phyloP scores from a whole-genome alignment of 2,888 invertebrate species.

The Eucera pruinosa region DNA sequence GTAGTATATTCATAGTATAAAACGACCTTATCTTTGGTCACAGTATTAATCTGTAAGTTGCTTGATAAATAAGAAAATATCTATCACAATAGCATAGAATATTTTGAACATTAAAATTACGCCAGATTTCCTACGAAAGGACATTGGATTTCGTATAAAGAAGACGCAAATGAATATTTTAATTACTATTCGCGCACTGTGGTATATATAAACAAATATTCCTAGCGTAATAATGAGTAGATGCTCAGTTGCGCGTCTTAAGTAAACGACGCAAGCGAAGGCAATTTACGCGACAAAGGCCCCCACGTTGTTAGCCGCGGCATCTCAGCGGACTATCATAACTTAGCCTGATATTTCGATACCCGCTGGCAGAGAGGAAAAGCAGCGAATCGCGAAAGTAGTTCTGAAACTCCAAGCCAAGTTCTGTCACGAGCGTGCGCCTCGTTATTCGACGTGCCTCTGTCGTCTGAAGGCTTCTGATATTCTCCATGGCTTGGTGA shows the following conservation, averaged over 20 bases:
- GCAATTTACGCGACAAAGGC: slow-evolving; percentile 20
- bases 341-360: slow-evolving; percentile 37
- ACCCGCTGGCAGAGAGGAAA: slow-evolving; percentile 36
- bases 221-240: no score
- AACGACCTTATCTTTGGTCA: no score
- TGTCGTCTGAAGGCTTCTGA: slow-evolving; percentile 53
- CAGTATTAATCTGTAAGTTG: no score
- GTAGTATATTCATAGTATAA: no score
- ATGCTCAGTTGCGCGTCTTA: not conserved
- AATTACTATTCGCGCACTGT: no score
- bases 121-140: no score
- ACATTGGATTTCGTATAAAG: no score
- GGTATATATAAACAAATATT: no score
- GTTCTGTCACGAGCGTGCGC: slow-evolving; percentile 42
- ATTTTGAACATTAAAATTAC: no score
- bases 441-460: slow-evolving; percentile 59
- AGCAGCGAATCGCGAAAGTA: slow-evolving; percentile 52
- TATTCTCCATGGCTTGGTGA: slow-evolving; percentile 46
- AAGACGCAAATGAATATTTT: no score
- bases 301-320: slow-evolving; percentile 43
- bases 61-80: no score
- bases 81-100: no score
- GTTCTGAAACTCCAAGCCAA: slow-evolving; percentile 51
- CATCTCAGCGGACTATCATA: slow-evolving; percentile 44
- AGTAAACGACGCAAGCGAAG: not conserved